A percentile compares a stretch with the other conserved stretches of the same genome.
Conservation (phyloP, 2,888 invertebrate species). For the Ornithoptera priamus region DNA sequence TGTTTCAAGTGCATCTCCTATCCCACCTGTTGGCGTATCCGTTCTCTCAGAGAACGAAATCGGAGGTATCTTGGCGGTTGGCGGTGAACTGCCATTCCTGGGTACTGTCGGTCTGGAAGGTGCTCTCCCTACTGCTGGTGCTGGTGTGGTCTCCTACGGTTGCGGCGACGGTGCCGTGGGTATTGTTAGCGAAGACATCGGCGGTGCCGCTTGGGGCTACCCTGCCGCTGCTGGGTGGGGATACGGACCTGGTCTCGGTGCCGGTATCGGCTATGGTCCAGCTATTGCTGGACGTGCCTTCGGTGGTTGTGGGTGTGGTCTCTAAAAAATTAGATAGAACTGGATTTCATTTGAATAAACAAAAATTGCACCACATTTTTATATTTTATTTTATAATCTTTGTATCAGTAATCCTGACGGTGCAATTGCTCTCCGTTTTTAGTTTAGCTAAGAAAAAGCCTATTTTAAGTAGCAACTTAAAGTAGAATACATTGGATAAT, state of each 20-base stretch:
- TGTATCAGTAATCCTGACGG: no score
- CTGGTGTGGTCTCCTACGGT: slow-evolving; percentile 40
- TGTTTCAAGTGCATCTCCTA: slow-evolving; percentile 43
- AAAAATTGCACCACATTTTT: no score
- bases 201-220: slow-evolving; percentile 3
- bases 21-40: slow-evolving; percentile 43
- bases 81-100: slow-evolving; percentile 41
- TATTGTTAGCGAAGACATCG: slow-evolving; percentile 39
- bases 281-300: slow-evolving; percentile 9
- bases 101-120: slow-evolving; percentile 42
- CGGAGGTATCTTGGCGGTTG: slow-evolving; percentile 40
- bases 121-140: slow-evolving; percentile 38
- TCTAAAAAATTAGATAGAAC: neutral
- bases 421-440: no score
- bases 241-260: slow-evolving; percentile 28
- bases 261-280: slow-evolving; percentile 14
- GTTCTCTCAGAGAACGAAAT: slow-evolving; percentile 47
- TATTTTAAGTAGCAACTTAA: no score
- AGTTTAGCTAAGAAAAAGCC: no score
- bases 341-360: no score
- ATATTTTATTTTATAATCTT: no score
- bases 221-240: slow-evolving; percentile 6
- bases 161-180: slow-evolving; percentile 42
- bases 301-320: slow-evolving; percentile 10
- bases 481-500: no score